phyloP scores from a whole-genome alignment of 2,888 invertebrate species.

The Corythucha ciliata region DNA sequence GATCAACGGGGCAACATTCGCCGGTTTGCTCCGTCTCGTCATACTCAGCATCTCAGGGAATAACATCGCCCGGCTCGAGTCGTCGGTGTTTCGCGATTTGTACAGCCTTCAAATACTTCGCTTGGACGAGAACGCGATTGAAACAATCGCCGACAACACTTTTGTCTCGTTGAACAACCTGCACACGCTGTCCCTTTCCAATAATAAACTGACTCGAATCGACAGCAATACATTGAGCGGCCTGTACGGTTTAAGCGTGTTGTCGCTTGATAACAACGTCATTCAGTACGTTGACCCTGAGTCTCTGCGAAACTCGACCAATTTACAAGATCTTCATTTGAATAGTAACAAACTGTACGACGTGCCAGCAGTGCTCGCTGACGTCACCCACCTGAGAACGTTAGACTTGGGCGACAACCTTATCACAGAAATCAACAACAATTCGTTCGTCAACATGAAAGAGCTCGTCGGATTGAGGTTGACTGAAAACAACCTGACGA shows the following conservation, averaged over 20 bases:
- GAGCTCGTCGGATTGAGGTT: slow-evolving; percentile 72
- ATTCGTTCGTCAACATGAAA: slow-evolving; percentile 69
- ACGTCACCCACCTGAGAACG: slow-evolving; percentile 65
- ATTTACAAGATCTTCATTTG: slow-evolving; percentile 70
- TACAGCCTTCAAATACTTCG: slow-evolving; percentile 70
- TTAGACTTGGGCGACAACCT: slow-evolving; percentile 79
- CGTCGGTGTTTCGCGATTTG: slow-evolving; percentile 65
- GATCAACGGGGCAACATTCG: slow-evolving; percentile 71
- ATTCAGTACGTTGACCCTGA: slow-evolving; percentile 64
- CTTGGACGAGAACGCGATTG: slow-evolving; percentile 68
- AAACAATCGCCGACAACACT: slow-evolving; percentile 65
- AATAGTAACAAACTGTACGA: slow-evolving; percentile 69
- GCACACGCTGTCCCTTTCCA: slow-evolving; percentile 69
- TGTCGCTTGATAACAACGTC: slow-evolving; percentile 71
- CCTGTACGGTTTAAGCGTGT: slow-evolving; percentile 61
- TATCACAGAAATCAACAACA: slow-evolving; percentile 65
- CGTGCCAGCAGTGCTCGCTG: slow-evolving; percentile 62
- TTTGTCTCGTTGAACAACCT: slow-evolving; percentile 67
- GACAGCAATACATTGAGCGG: slow-evolving; percentile 69
- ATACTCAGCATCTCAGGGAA: slow-evolving; percentile 70
- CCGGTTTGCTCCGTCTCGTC: slow-evolving; percentile 63
- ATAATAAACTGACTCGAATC: slow-evolving; percentile 65
- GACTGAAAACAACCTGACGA: slow-evolving; percentile 74
- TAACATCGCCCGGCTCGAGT: slow-evolving; percentile 62
- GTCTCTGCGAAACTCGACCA: slow-evolving; percentile 67